Evolutionary conservation across 2,888 invertebrate genomes (phyloP), one percentile per base, ranked within the genome.

Genomic region (Pterobdella sp.): DNA sequence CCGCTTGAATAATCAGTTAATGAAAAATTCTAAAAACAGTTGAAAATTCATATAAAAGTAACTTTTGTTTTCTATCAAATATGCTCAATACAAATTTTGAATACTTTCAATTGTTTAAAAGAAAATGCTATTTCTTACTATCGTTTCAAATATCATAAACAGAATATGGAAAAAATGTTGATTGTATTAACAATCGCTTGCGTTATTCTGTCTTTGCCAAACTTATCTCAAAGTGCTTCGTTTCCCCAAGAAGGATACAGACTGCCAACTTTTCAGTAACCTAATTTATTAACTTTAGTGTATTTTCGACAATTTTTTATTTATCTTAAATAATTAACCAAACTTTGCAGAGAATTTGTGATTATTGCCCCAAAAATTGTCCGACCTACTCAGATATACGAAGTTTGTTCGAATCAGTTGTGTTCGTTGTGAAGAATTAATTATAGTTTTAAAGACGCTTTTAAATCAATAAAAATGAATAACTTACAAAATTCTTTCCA

Each of bases 361-460:
- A 89, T 95, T 76, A 90, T 95, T 42, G 92, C 94, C 0, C 93
- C 94, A 1, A 88, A 89, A 78, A 90, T 91, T 88, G 91, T 96
- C 22, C 88, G 95, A 1, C 95, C 96, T 0, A 92, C 92, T 0
- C 91, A 94, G 80, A 89, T 94, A 72, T 94, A 93, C 83, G 89
- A 92, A 22, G 60, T 56, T 56, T 4, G 60, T 3, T 4, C 18
- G 4, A 26, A 26, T 4, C 22, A 7, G 22, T 14, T 42, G 22
- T 42, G 22, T 14, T 14, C 49, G 10, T 42, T 42, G 7, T 14
- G 22, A 42, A 42, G 10, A 42, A 42, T 14, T 42, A 42, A 22
- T 42, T 42, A 14, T 42, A 42, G 49, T 14, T 42, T 14, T 42
- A 56, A 56, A 56, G 18, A 56, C 4, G 26, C 18, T 14, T 56